Evolutionary conservation across 2,113 vertebrate species (phyloP).

Genomic region (Tragelaphus scriptus): DNA sequence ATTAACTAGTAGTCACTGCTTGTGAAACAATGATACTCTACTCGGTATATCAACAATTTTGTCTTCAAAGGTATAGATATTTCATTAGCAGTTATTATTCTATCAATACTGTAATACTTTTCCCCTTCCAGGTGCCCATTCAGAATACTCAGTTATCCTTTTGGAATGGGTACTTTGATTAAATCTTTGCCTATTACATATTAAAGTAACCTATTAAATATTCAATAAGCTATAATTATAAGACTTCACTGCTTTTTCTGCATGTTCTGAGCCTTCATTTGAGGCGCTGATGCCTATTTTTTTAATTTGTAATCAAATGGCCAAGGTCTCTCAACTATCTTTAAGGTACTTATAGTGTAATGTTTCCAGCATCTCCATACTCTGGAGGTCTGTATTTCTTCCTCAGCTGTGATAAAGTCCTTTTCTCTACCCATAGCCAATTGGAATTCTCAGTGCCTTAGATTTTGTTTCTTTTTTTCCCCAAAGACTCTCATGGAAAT

Average conservation of each 20-base stretch:
- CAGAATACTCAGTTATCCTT: constrained; percentile 48
- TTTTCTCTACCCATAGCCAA: background rate
- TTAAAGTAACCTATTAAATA: constrained; percentile 52
- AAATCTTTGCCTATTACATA: constrained; percentile 45
- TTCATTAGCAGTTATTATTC: constrained; percentile 64
- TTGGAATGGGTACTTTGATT: constrained; percentile 49
- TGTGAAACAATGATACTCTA: constrained; percentile 56
- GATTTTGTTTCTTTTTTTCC: background rate
- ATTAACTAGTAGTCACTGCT: constrained; percentile 54
- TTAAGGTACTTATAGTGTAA: background rate
- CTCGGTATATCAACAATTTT: constrained; percentile 54
- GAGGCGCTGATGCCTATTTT: background rate
- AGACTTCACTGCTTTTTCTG: background rate
- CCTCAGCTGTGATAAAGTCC: background rate
- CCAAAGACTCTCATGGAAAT: background rate
- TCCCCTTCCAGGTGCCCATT: constrained; percentile 44
- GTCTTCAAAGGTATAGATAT: constrained; percentile 53
- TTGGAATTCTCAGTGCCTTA: background rate
- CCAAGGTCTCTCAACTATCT: background rate
- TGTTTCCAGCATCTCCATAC: background rate
- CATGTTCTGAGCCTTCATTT: background rate
- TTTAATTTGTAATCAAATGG: background rate
- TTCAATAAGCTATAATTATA: constrained; percentile 29
- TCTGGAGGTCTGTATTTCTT: background rate
- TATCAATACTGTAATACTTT: constrained; percentile 36